Percentiles rank a stretch among this genome's conserved stretches.
Conservation (phyloP, 2,113 vertebrate genomes). For the Sphaerodactylus townsendi region DNA sequence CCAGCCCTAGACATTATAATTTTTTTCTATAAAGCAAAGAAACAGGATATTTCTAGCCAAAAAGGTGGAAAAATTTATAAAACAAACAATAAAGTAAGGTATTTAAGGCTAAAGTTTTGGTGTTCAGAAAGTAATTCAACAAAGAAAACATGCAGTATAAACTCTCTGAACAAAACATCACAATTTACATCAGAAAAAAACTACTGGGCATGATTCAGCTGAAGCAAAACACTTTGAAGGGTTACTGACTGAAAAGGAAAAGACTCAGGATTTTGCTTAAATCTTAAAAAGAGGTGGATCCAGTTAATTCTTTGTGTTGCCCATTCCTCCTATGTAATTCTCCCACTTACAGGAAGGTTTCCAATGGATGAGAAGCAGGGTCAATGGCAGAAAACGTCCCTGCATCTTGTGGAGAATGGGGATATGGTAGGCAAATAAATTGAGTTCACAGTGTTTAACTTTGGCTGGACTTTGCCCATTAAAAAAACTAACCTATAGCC, state of each 20-base stretch:
- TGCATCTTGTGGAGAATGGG: not conserved
- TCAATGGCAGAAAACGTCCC: not conserved
- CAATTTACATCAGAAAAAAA: constrained; percentile 71
- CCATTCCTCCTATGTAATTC: not conserved
- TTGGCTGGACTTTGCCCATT: not conserved
- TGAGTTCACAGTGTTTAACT: not conserved
- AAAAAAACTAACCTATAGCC: constrained; percentile 32
- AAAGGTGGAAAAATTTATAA: constrained; percentile 66
- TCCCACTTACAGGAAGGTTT: not conserved
- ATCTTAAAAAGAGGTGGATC: not conserved
- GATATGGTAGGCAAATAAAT: not conserved
- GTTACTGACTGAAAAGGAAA: not conserved
- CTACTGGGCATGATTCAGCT: not conserved
- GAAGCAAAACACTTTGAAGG: not conserved
- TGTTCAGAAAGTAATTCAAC: constrained; percentile 64
- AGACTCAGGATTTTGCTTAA: not conserved
- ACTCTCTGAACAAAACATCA: constrained; percentile 77
- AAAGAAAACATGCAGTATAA: constrained; percentile 89
- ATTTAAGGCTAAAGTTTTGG: constrained; percentile 84
- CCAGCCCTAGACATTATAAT: constrained; percentile 57
- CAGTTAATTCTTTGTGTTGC: not conserved
- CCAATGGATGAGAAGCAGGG: not conserved
- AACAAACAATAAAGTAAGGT: constrained; percentile 84
- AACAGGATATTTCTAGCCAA: not conserved
- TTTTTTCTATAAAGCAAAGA: constrained; percentile 67